Evolutionary conservation across 2,113 vertebrate species (phyloP).

Genomic region (pig (Sus scrofa)): T2T-Sscrofa CM000816.6:19919001-19919500

Average conservation of each 20-base stretch:
- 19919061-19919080: not conserved
- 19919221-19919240: conserved; percentile 10
- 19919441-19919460: not conserved
- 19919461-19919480: not conserved
- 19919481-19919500: not conserved
- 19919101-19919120: not conserved
- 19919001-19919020: not conserved
- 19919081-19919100: not conserved
- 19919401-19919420: not conserved
- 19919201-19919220: conserved; percentile 34
- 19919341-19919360: not conserved
- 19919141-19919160: not conserved
- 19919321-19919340: not conserved
- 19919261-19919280: not conserved
- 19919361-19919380: not conserved
- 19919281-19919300: not conserved
- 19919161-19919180: not conserved
- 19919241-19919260: not conserved
- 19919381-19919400: fast-evolving
- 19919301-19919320: not conserved
- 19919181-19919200: not conserved
- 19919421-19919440: not conserved
- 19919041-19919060: not conserved
- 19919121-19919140: conserved; percentile 35
- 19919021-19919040: not conserved